These are phyloP conservation scores for Aspiorhynchus laticeps DNA, from an alignment of 2,113 vertebrate genomes.

Conservation along the genomic window DNA sequence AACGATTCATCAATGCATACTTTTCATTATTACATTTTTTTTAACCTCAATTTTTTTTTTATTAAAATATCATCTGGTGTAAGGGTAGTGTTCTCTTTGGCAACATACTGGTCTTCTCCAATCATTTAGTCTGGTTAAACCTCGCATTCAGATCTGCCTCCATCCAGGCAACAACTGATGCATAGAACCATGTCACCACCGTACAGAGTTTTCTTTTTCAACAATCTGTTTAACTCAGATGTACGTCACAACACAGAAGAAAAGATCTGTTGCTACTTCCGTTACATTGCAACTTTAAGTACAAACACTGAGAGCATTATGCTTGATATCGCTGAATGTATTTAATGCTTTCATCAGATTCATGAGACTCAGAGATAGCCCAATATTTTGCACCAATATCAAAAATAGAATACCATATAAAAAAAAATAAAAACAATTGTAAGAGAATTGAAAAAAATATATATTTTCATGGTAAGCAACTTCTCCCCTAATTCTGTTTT, in stretches of 20 bases:
- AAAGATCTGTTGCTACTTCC: neutral
- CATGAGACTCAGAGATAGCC: too few species aligned
- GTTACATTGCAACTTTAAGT: neutral
- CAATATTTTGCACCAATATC: neutral
- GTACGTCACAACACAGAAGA: neutral
- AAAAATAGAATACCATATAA: neutral
- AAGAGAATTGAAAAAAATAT: too few species aligned
- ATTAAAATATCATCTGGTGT: neutral
- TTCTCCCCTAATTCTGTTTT: too few species aligned
- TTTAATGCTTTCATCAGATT: neutral
- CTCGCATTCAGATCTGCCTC: neutral
- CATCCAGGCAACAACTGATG: neutral
- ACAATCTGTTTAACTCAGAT: neutral
- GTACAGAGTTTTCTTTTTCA: neutral
- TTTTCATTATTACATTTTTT: neutral
- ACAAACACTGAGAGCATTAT: neutral
- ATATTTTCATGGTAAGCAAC: too few species aligned
- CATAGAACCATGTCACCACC: neutral
- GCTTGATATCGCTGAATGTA: neutral
- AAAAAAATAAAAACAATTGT: too few species aligned
- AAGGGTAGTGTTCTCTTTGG: neutral
- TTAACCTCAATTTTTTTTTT: neutral
- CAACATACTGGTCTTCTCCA: neutral
- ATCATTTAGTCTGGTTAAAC: neutral
- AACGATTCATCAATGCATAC: too few species aligned